phyloP scores from a whole-genome alignment of 2,888 invertebrate genomes.

The Microctonus hyperodae region DNA sequence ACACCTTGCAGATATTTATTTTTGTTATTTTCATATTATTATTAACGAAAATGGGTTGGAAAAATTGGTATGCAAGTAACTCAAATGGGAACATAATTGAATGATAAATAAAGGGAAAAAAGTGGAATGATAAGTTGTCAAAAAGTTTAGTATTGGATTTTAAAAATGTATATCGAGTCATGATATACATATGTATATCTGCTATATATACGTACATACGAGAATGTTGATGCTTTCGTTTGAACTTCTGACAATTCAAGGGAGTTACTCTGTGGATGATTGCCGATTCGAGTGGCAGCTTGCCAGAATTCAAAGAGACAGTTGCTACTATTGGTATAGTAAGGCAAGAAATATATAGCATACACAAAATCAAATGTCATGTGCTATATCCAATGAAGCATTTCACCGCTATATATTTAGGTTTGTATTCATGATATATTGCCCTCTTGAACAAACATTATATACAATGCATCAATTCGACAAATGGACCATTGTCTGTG shows the following conservation, averaged over 20 bases:
- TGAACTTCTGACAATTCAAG: constrained; percentile 26
- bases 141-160: not conserved
- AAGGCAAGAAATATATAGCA: not conserved
- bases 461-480: not conserved
- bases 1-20: too few relatives aligned
- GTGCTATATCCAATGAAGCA: constrained; percentile 34
- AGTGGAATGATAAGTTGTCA: not conserved
- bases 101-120: not conserved
- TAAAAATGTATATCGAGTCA: not conserved
- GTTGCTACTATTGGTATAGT: not conserved
- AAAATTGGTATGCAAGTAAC: too few relatives aligned
- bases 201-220: not conserved
- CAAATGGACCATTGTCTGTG: not conserved
- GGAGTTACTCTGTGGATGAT: constrained; percentile 7
- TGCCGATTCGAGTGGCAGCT: constrained; percentile 41
- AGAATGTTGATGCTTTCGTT: constrained; percentile 23
- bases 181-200: not conserved
- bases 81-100: too few relatives aligned
- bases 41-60: too few relatives aligned
- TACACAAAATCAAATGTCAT: constrained; percentile 43
- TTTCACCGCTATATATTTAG: constrained; percentile 21
- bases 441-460: not conserved
- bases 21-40: too few relatives aligned
- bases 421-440: not conserved
- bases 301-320: constrained; percentile 36